These are phyloP conservation scores for Papilio helenus DNA, from an alignment of 1,140 invertebrate genomes.

Conservation along the genomic window DNA sequence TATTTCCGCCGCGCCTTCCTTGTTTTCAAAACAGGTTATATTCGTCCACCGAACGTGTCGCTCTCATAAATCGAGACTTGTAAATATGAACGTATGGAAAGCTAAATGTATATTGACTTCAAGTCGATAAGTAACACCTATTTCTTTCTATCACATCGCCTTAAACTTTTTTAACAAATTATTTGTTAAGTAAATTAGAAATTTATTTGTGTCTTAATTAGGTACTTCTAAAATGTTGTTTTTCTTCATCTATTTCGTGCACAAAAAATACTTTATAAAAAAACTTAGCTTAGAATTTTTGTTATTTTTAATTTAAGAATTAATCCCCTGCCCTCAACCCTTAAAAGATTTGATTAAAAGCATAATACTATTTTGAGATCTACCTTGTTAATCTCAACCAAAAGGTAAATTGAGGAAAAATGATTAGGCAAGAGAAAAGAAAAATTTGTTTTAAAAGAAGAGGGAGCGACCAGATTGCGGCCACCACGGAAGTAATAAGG, in stretches of 20 bases:
- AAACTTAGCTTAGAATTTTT: neutral
- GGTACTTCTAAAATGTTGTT: too few relatives aligned
- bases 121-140: neutral
- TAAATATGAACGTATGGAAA: neutral
- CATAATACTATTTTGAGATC: constrained; percentile 18
- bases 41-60: constrained; percentile 23
- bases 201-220: too few relatives aligned
- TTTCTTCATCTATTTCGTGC: neutral
- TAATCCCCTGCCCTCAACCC: neutral
- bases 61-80: neutral
- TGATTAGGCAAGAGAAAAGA: constrained; percentile 16
- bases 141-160: neutral
- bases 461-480: constrained; percentile 16
- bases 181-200: too few relatives aligned
- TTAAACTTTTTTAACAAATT: too few relatives aligned
- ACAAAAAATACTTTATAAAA: neutral
- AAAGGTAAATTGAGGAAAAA: constrained; percentile 30
- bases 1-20: constrained; percentile 24
- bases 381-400: constrained; percentile 25
- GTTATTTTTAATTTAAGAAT: neutral
- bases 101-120: neutral
- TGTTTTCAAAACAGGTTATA: constrained; percentile 35
- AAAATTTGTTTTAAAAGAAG: constrained; percentile 33
- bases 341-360: constrained; percentile 23
- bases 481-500: constrained; percentile 22